Evolutionary conservation across 2,888 invertebrate genomes (phyloP).

Genomic region (Ormyrus pomaceus): DNA sequence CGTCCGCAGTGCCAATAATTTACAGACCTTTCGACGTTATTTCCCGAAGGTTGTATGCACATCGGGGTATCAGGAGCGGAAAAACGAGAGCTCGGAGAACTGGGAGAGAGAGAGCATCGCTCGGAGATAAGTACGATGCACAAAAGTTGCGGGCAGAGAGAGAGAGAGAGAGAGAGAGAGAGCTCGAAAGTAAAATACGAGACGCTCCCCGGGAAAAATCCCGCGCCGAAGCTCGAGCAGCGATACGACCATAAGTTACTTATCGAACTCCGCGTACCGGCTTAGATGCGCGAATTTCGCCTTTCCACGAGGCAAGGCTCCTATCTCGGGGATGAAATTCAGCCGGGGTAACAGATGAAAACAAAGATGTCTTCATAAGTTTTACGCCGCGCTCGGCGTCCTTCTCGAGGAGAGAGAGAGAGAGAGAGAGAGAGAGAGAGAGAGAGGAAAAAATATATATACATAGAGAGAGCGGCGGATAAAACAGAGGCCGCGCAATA

Average conservation of each 20-base stretch:
- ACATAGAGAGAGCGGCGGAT: not conserved
- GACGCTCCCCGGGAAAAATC: not conserved
- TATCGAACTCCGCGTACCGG: constrained; percentile 20
- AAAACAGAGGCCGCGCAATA: constrained; percentile 33
- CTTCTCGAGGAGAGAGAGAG: no score
- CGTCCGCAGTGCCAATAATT: not conserved
- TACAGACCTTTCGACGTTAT: constrained; percentile 10
- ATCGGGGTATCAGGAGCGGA: not conserved
- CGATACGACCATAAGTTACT: constrained; percentile 32
- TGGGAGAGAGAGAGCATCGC: no score
- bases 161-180: no score
- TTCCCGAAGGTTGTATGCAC: not conserved
- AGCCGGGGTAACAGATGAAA: constrained; percentile 7
- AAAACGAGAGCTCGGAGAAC: not conserved
- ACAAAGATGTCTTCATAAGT: constrained; percentile 27
- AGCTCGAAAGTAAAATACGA: constrained; percentile 10
- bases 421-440: no score
- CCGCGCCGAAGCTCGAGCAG: not conserved
- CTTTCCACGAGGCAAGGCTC: not conserved
- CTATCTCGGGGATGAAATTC: constrained; percentile 11
- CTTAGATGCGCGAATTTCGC: no score
- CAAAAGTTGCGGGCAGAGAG: not conserved
- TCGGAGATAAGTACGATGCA: constrained; percentile 6
- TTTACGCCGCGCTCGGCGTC: not conserved
- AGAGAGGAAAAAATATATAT: constrained; percentile 1